Conservation (phyloP, 2,888 invertebrate species). For the Drosophila multiciliata region DNA sequence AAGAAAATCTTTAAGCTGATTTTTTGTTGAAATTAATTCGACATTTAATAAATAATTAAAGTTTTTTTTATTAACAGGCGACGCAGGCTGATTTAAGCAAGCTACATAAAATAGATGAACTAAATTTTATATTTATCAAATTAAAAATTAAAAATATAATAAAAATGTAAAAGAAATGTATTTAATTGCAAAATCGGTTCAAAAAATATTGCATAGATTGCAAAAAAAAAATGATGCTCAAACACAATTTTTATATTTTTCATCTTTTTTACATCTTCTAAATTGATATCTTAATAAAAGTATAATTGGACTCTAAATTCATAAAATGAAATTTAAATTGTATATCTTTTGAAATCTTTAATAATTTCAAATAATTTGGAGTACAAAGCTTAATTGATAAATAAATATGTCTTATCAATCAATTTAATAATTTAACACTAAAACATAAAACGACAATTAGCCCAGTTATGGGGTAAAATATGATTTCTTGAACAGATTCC, state of each 20-base stretch:
- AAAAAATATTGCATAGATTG: not conserved
- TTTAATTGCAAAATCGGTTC: not conserved
- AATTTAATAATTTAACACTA: not conserved
- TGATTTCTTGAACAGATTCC: no score
- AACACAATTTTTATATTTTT: no score
- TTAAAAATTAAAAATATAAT: not conserved
- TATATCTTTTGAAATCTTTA: not conserved
- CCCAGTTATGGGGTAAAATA: no score
- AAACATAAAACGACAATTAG: not conserved
- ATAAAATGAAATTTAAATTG: not conserved
- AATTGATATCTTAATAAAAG: not conserved
- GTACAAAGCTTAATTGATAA: no score
- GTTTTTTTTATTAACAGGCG: not conserved
- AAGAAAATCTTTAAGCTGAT: not conserved
- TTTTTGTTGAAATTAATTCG: not conserved
- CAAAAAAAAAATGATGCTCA: not conserved
- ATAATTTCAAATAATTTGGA: not conserved
- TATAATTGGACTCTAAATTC: not conserved
- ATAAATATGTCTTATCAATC: not conserved
- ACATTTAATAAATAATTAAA: not conserved
- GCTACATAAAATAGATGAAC: not conserved
- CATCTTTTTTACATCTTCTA: no score
- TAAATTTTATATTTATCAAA: not conserved
- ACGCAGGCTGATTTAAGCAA: not conserved
- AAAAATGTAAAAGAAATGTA: not conserved